Base-by-base conservation (phyloP, 1,140 invertebrate species). In the Lineus longissimus region DNA sequence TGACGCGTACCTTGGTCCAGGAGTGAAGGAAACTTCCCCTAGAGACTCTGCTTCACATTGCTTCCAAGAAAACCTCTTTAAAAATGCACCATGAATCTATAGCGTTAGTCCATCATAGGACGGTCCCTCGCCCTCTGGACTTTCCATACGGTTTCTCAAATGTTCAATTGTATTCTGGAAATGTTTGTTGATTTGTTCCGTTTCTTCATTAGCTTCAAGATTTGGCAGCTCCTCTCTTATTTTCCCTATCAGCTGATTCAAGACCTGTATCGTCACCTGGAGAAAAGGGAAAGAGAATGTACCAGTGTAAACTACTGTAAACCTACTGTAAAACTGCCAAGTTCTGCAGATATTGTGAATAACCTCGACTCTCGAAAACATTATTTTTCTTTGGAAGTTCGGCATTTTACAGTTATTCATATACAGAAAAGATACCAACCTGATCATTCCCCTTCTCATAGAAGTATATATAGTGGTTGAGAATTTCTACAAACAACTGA, bases 391-490 rank as follows among this genome's bases (percentile, higher is more conserved):
- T n/a, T n/a, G n/a, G n/a, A n/a, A n/a, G n/a, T n/a, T n/a, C n/a
- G n/a, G n/a, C n/a, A n/a, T n/a, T n/a, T n/a, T n/a, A n/a, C n/a
- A n/a, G n/a, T n/a, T n/a, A n/a, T n/a, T n/a, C n/a, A n/a, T n/a
- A n/a, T n/a, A n/a, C n/a, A n/a, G 33, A 36, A 36, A 15, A 15
- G 6, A 36, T 7, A 36, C 33, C 15, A 72, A 94, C 90, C 72
- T 90, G 86, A 55, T 90, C 86, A 81, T 96, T 96, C 70, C 92
- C 92, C 72, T 95, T 90, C 76, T 97, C 94, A 71, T 91, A 91
- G 77, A 97, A 97, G 80, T 95, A 94, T 40, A 96, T 87, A 80
- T 97, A 97, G 72, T 94, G 88, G 79, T 97, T 96, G 9, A 98
- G 83, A 55, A 99, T 86, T 81, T 98, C 95, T 19, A 96, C 92